Percentiles rank a stretch among this genome's conserved stretches.
Conservation (phyloP, 2,797 vertebrate species). For the Numenius phaeopus region DNA sequence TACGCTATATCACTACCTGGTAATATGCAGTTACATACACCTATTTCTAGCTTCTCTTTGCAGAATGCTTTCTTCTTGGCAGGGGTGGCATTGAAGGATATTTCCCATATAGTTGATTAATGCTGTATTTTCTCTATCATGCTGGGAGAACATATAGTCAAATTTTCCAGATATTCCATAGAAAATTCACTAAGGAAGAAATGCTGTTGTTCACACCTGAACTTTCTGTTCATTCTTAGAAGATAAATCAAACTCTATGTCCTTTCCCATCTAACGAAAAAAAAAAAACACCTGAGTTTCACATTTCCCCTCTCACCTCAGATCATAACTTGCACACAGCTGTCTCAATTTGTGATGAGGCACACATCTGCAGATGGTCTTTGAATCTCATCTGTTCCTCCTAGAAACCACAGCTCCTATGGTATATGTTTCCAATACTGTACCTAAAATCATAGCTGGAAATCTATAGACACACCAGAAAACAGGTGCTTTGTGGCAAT, state of each 20-base stretch:
- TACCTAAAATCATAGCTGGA: accelerated
- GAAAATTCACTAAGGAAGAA: neutral
- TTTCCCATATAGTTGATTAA: neutral
- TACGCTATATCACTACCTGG: neutral
- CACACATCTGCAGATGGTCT: neutral
- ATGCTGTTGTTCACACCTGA: neutral
- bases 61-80: neutral
- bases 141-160: neutral
- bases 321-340: neutral
- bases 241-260: neutral
- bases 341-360: neutral
- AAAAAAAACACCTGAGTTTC: neutral
- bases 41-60: neutral
- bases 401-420: neutral
- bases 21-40: neutral
- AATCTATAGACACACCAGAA: neutral
- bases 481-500: neutral
- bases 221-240: neutral
- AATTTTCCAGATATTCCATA: neutral
- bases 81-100: neutral
- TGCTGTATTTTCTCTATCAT: neutral
- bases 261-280: neutral
- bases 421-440: neutral
- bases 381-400: neutral
- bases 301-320: neutral